A percentile compares a stretch with the other conserved stretches of the same genome.
Conservation (phyloP, 2,888 invertebrate genomes). For the Nomada fucata region DNA sequence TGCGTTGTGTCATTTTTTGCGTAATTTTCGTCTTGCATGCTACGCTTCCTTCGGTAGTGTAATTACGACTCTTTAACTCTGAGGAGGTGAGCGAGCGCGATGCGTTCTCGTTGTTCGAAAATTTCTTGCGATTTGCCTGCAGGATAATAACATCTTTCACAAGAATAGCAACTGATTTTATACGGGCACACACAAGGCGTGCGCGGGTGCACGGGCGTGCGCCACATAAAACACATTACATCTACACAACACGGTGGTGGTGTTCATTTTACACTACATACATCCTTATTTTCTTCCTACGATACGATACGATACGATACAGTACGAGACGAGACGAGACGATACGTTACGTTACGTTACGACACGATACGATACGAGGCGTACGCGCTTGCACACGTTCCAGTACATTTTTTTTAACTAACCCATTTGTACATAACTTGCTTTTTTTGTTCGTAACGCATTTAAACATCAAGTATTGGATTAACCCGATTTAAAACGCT, state of each 20-base stretch:
- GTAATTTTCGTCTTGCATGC: constrained; percentile 84
- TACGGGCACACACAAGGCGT: background rate
- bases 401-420: constrained; percentile 76
- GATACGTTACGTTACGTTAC: constrained; percentile 21
- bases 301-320: constrained; percentile 30
- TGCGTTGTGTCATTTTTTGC: constrained; percentile 81
- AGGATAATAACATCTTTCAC: background rate
- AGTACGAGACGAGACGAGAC: constrained; percentile 24
- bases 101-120: constrained; percentile 42
- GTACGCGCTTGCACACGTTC: constrained; percentile 68
- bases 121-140: constrained; percentile 2
- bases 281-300: constrained; percentile 1
- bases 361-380: constrained; percentile 32
- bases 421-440: constrained; percentile 84
- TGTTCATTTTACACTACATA: constrained; percentile 12
- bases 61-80: constrained; percentile 73
- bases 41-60: constrained; percentile 84
- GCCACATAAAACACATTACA: background rate
- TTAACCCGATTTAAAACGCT: constrained; percentile 76
- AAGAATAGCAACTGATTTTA: background rate
- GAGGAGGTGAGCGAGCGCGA: constrained; percentile 68
- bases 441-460: constrained; percentile 83
- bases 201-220: background rate
- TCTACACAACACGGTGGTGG: constrained; percentile 4
- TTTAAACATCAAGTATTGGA: constrained; percentile 76